phyloP scores from a whole-genome alignment of 2,888 invertebrate genomes.

The Diarsia dahlii region DNA sequence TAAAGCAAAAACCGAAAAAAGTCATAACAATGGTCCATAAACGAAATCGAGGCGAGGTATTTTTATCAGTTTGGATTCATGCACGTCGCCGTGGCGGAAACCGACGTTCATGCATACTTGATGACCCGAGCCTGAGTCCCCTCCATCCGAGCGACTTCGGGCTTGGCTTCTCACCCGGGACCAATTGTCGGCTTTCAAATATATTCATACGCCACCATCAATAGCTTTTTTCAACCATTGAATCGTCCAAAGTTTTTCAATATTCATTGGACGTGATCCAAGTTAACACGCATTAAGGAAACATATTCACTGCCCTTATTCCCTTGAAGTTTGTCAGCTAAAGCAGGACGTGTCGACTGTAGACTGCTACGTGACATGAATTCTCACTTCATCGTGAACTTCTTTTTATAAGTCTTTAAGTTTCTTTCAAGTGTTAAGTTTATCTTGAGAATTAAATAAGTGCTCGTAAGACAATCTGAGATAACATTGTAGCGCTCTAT shows the following conservation, averaged over 20 bases:
- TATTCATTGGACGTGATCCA: constrained; percentile 53
- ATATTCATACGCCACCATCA: constrained; percentile 42
- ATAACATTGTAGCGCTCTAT: constrained; percentile 29
- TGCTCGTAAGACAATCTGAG: constrained; percentile 25
- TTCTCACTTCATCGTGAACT: constrained; percentile 37
- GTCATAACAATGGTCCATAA: constrained; percentile 54
- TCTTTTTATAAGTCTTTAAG: constrained; percentile 41
- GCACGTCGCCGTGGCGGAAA: constrained; percentile 72
- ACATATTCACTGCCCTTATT: constrained; percentile 51
- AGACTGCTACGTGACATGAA: constrained; percentile 63
- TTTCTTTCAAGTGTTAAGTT: constrained; percentile 47
- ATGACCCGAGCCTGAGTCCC: constrained; percentile 75
- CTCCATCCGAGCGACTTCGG: constrained; percentile 64
- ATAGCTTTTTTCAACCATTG: constrained; percentile 42
- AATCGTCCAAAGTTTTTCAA: constrained; percentile 42
- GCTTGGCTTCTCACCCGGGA: constrained; percentile 63
- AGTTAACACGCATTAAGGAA: constrained; percentile 47
- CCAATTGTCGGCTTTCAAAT: constrained; percentile 57
- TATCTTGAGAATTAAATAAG: constrained; percentile 45
- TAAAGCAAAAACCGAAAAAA: constrained; percentile 4
- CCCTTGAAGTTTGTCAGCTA: constrained; percentile 56
- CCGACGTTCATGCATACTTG: constrained; percentile 81
- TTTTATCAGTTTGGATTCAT: constrained; percentile 65
- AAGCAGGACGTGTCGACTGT: constrained; percentile 55
- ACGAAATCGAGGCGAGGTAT: constrained; percentile 54